Evolutionary conservation across 2,113 vertebrate genomes (phyloP).

Genomic region (Semnopithecus entellus): DNA sequence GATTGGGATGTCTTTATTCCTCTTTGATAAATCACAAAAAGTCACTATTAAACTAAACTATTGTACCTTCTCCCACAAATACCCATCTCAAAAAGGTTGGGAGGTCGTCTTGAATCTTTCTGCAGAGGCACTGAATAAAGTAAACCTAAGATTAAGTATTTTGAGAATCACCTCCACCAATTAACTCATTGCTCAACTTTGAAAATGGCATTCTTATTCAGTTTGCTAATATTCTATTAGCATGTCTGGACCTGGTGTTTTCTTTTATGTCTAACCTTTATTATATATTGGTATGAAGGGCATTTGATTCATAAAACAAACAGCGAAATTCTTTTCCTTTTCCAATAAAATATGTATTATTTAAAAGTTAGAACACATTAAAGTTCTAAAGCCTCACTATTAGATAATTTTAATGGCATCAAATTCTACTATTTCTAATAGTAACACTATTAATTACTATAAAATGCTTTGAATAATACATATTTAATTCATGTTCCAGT

Average conservation of each 20-base stretch:
- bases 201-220: background rate
- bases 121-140: background rate
- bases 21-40: background rate
- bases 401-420: background rate
- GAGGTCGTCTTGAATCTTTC: background rate
- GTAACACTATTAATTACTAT: background rate
- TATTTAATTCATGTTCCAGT: background rate
- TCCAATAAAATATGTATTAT: background rate
- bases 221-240: background rate
- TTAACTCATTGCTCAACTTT: background rate
- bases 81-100: background rate
- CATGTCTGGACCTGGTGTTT: background rate
- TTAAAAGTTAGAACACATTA: background rate
- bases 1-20: background rate
- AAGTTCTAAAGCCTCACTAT: background rate
- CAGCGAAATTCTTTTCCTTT: background rate
- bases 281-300: background rate
- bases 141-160: background rate
- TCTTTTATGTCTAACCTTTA: background rate
- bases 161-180: background rate
- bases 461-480: background rate
- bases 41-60: background rate
- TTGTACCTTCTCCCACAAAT: background rate
- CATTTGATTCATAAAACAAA: background rate
- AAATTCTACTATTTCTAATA: background rate